phyloP scores from a whole-genome alignment of 2,888 invertebrate species.

The Napeogenes inachia region DNA sequence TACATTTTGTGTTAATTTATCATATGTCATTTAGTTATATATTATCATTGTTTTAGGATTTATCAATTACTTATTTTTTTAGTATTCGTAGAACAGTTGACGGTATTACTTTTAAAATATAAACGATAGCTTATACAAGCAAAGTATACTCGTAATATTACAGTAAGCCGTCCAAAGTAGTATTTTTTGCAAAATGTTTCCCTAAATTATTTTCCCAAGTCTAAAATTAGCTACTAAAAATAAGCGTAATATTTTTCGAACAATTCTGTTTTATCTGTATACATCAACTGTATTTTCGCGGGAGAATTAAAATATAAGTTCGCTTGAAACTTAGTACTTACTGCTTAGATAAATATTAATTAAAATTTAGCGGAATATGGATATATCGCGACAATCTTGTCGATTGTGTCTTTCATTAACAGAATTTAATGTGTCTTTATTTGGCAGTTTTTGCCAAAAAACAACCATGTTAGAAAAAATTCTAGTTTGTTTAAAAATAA shows the following conservation, averaged over 20 bases:
- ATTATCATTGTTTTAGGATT: no score
- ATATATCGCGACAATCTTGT: slow-evolving; percentile 53
- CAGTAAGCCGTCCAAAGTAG: slow-evolving; percentile 66
- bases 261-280: slow-evolving; percentile 29
- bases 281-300: slow-evolving; percentile 31
- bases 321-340: slow-evolving; percentile 7
- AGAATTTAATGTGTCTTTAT: slow-evolving; percentile 61
- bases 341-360: slow-evolving; percentile 6
- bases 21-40: no score
- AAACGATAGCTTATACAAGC: slow-evolving; percentile 36
- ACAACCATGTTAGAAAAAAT: slow-evolving; percentile 60
- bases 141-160: slow-evolving; percentile 55
- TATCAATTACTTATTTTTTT: background rate
- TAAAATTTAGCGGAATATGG: slow-evolving; percentile 44
- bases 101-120: slow-evolving; percentile 18
- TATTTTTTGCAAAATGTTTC: slow-evolving; percentile 48
- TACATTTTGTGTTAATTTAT: no score
- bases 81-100: slow-evolving; percentile 12
- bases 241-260: slow-evolving; percentile 24
- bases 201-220: slow-evolving; percentile 18
- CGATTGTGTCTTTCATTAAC: slow-evolving; percentile 59
- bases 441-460: slow-evolving; percentile 53
- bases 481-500: slow-evolving; percentile 54
- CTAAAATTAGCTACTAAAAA: slow-evolving; percentile 13
- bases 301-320: slow-evolving; percentile 30